phyloP scores from a whole-genome alignment of 1,140 invertebrate genomes.

The Penaeus vannamei region DNA sequence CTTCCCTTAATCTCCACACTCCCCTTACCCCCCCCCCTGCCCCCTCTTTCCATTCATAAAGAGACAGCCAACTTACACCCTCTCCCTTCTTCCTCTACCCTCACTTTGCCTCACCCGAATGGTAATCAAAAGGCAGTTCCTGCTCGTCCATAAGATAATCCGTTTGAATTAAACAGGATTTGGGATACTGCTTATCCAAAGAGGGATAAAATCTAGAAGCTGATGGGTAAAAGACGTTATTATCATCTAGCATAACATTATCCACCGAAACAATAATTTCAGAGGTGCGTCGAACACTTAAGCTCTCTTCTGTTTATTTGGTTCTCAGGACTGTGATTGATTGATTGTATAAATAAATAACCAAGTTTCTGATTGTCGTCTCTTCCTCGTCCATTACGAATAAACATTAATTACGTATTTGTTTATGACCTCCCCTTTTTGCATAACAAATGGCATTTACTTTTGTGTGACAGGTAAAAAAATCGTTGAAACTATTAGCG shows the following conservation, averaged over 20 bases:
- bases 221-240: no score
- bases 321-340: slow-evolving; percentile 38
- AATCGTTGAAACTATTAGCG: not conserved
- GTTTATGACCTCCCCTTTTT: no score
- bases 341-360: slow-evolving; percentile 37
- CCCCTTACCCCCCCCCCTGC: not conserved
- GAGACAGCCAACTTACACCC: not conserved
- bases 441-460: no score
- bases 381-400: not conserved
- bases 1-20: not conserved
- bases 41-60: not conserved
- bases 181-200: no score
- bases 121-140: not conserved
- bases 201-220: no score
- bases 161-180: not conserved
- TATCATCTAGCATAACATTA: no score
- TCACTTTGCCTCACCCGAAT: not conserved
- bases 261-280: slow-evolving; percentile 10
- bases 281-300: not conserved
- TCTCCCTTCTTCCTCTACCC: slow-evolving; percentile 4
- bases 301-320: slow-evolving; percentile 33
- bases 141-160: not conserved
- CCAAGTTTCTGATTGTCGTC: not conserved
- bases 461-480: not conserved
- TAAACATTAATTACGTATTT: not conserved